Conservation (phyloP, 53 echinoderm and acorn worm species). For the Holothuria scabra region DNA sequence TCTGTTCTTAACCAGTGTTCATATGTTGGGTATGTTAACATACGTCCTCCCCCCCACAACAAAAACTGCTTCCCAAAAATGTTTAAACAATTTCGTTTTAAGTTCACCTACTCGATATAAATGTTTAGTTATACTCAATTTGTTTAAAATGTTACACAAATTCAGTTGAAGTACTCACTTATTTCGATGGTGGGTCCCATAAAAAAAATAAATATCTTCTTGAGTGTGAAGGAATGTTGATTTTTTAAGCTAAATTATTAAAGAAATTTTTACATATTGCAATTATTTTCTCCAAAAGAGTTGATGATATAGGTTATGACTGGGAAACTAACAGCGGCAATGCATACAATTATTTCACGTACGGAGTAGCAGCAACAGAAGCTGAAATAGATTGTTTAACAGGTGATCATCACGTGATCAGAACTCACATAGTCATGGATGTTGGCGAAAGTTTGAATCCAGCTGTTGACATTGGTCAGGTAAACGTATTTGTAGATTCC, state of each 20-base stretch:
- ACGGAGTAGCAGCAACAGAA: constrained; percentile 62
- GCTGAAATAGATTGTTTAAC: constrained; percentile 79
- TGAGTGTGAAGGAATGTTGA: too few relatives aligned
- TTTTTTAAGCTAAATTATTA: neutral
- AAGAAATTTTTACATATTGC: neutral
- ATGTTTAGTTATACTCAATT: too few relatives aligned
- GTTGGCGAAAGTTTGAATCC: constrained; percentile 76
- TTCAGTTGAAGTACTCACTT: too few relatives aligned
- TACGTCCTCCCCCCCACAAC: neutral
- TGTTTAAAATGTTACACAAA: too few relatives aligned
- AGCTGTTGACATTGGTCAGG: too few relatives aligned
- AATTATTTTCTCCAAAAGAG: constrained; percentile 17
- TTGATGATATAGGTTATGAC: constrained; percentile 41
- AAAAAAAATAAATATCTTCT: too few relatives aligned
- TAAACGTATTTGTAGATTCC: too few relatives aligned
- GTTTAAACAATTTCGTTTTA: too few relatives aligned
- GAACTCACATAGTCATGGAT: constrained; percentile 78
- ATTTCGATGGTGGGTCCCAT: too few relatives aligned
- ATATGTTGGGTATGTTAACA: neutral
- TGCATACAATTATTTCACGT: constrained; percentile 55
- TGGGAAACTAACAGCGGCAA: constrained; percentile 47
- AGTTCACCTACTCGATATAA: too few relatives aligned
- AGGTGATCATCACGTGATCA: constrained; percentile 63
- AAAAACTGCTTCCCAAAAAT: too few relatives aligned
- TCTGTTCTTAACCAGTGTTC: too few relatives aligned